A percentile compares a stretch with the other conserved stretches of the same genome.
Evolutionary conservation across 1,140 invertebrate species (phyloP).

Genomic region (Sitophilus oryzae): DNA sequence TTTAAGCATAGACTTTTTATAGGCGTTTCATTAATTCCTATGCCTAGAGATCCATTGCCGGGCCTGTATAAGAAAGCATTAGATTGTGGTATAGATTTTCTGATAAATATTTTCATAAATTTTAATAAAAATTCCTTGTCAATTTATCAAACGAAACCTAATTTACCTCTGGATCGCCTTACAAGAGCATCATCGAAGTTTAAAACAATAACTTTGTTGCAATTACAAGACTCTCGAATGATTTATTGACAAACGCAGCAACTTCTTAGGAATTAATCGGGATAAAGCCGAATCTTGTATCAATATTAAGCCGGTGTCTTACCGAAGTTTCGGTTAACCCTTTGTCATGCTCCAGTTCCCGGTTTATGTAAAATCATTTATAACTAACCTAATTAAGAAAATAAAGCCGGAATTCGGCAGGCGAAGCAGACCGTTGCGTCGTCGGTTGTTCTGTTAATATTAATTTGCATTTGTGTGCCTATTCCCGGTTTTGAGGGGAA

Average conservation of each 20-base stretch:
- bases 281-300: background rate
- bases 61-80: too few relatives aligned
- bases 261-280: background rate
- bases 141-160: too few relatives aligned
- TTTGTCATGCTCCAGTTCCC: slow-evolving; percentile 20
- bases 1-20: too few relatives aligned
- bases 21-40: too few relatives aligned
- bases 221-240: background rate
- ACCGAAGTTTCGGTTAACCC: slow-evolving; percentile 7
- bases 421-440: slow-evolving; percentile 3
- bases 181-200: too few relatives aligned
- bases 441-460: slow-evolving; percentile 16
- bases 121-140: too few relatives aligned
- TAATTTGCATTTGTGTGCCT: slow-evolving; percentile 17
- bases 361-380: slow-evolving; percentile 24
- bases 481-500: slow-evolving; percentile 4
- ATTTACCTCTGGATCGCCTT: too few relatives aligned
- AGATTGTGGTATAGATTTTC: too few relatives aligned
- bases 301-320: background rate
- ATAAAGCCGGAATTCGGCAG: slow-evolving; percentile 15
- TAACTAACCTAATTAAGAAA: slow-evolving; percentile 24
- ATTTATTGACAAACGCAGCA: background rate
- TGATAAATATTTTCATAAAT: too few relatives aligned
- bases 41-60: too few relatives aligned
- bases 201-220: too few relatives aligned